Base-by-base conservation (phyloP, 2,113 vertebrate genomes). In the Emydura subglobosa region DNA sequence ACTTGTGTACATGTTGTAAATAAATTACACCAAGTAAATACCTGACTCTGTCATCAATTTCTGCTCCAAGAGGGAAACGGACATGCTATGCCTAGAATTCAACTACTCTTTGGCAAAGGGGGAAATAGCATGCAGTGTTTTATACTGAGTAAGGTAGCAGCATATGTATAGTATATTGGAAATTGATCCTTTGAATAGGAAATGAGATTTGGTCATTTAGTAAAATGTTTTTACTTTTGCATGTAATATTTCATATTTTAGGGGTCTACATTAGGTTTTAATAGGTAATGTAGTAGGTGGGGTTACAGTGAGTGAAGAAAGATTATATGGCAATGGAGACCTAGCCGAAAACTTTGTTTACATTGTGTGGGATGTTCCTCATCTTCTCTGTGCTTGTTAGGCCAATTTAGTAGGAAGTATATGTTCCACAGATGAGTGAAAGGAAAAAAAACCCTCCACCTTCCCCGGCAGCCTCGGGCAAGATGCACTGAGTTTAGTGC, bases 201-300 rank as follows among this genome's bases (percentile, higher is more conserved):
- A 96, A 87, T 89, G 54, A 72, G 11, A 86, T 94, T 92, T 79
- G 88, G 25, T 83, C 79, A 94, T 94, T 68, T 90, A 4, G 27
- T 22, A 79, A 57, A 4, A 9, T 65, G 25, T 39, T 49, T 79
- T 79, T 5, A 34, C 21, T 24, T 61, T 21, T 2, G n/a, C 59
- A 7, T 3, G n/a, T 79, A n/a, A 87, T 93, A 91, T 95, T 39
- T 85, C 85, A 91, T 47, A 34, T 82, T n/a, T 95, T 88, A 89
- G 89, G 88, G 68, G 88, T 87, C 79, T 86, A 91, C 59, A 96
- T 95, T 85, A 88, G 90, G 88, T 97, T 89, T 96, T 27, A 21
- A 91, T 83, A 55, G 76, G 79, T 68, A 83, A 86, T 92, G 90
- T 72, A 91, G 82, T 54, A 74, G 94, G 34, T 83, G 74, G 49